Evolutionary conservation across 2,113 vertebrate species (phyloP), one percentile per base, ranked within the genome.

Genomic region (Paramormyrops kingsleyae): DNA sequence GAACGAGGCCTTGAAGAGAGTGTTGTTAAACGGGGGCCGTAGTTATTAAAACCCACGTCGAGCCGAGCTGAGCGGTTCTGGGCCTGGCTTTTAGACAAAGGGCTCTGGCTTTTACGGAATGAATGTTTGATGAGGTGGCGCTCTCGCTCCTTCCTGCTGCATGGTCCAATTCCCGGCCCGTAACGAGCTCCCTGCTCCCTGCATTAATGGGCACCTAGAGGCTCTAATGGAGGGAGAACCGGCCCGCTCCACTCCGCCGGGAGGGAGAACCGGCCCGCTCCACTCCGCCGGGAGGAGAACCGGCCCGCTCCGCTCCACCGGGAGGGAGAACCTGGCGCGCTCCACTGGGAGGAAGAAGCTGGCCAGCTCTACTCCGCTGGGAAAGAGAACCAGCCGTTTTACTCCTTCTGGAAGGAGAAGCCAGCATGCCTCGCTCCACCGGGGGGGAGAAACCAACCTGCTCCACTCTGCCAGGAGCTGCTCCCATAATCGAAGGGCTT

Each of bases 121-220:
- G 92, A 96, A 96, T 96, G 96, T 96, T 96, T 96, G 94, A 96
- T 96, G 95, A 96, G 94, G 93, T 94, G 62, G 92, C 93, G 92
- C 62, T 91, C 93, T 94, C 92, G 92, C 94, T 92, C 92, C 93
- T 90, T 93, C 94, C 92, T 93, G 92, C 92, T n/a, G 91, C 93
- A 93, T 96, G 96, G 95, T 96, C 94, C 94, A 94, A 95, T 96
- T 96, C 92, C 92, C 87, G 87, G 21, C 92, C 94, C 92, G 91
- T 96, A 96, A 96, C 94, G 94, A 96, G 94, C 94, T 96, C 96
- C 95, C 50, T 93, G 94, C 94, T 96, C 96, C 95, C 50, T 92
- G 92, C 94, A 93, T 93, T 94, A 96, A 95, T 94, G 94, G 93
- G 90, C 49, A 91, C 94, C 95, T 95, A 95, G 94, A 94, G 93